Percentiles rank a stretch among this genome's conserved stretches.
Evolutionary conservation across 2,797 vertebrate species (phyloP).

Genomic region (Propithecus perrieri): DNA sequence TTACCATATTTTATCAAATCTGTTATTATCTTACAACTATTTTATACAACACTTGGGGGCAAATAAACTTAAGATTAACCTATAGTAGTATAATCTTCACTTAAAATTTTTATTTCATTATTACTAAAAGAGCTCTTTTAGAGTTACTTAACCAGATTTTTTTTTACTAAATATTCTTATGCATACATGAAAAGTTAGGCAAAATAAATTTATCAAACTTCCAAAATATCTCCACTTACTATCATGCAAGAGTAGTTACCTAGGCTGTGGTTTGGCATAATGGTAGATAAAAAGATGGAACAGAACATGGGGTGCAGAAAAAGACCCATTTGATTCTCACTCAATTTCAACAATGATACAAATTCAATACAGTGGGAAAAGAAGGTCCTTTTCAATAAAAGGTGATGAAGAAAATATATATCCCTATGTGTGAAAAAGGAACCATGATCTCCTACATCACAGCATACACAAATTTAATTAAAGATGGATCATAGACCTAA

Average conservation of each 20-base stretch:
- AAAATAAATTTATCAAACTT: constrained; percentile 7
- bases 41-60: background rate
- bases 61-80: constrained; percentile 13
- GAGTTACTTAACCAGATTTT: background rate
- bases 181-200: background rate
- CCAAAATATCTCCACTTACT: background rate
- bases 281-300: background rate
- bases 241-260: background rate
- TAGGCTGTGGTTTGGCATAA: background rate
- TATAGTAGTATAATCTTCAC: background rate
- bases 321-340: background rate
- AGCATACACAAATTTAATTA: background rate
- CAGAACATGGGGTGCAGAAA: background rate
- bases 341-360: background rate
- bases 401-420: background rate
- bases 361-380: background rate
- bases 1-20: background rate
- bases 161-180: background rate
- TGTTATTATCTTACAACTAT: background rate
- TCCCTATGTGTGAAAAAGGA: background rate
- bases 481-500: background rate
- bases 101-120: background rate
- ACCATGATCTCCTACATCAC: background rate
- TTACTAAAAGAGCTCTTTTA: background rate
- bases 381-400: background rate